Evolutionary conservation across 2,888 invertebrate species (phyloP).

Genomic region (Mesorhabditis sp.): DNA sequence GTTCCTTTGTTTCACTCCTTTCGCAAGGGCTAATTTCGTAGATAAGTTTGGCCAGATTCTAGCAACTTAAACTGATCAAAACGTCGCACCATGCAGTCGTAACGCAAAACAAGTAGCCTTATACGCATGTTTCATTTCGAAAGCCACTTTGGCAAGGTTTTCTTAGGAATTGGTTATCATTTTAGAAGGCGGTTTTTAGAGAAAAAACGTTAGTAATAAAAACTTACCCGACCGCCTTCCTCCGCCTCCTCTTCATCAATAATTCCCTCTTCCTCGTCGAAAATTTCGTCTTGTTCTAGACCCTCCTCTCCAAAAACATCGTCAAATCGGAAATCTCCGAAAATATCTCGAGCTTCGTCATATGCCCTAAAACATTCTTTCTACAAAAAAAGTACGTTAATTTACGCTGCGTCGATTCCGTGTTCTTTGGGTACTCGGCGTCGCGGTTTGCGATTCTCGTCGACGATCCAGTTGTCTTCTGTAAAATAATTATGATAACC

Average conservation of each 20-base stretch:
- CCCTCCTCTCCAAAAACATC: constrained; percentile 60
- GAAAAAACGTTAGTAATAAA: constrained; percentile 13
- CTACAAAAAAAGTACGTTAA: neutral
- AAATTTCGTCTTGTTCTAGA: constrained; percentile 44
- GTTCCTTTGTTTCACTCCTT: constrained; percentile 19
- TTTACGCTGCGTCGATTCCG: constrained; percentile 2
- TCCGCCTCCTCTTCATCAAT: constrained; percentile 50
- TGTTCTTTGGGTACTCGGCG: constrained; percentile 18
- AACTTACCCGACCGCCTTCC: constrained; percentile 60
- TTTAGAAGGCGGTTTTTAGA: too few species aligned
- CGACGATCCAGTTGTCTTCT: constrained; percentile 89
- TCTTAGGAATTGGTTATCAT: too few species aligned
- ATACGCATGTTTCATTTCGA: too few species aligned
- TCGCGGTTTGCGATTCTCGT: constrained; percentile 65
- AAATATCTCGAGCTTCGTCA: constrained; percentile 90
- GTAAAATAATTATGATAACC: constrained; percentile 10
- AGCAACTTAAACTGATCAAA: too few species aligned
- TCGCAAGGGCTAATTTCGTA: constrained; percentile 7
- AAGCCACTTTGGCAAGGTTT: too few species aligned
- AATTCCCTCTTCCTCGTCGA: constrained; percentile 51
- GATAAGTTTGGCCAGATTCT: too few species aligned
- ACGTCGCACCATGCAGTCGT: too few species aligned
- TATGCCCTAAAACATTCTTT: constrained; percentile 27
- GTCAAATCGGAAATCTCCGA: constrained; percentile 81
- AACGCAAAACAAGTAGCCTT: too few species aligned